These are phyloP conservation scores for Periparus ater DNA, from an alignment of 2,797 vertebrate species.

Conservation along the genomic window DNA sequence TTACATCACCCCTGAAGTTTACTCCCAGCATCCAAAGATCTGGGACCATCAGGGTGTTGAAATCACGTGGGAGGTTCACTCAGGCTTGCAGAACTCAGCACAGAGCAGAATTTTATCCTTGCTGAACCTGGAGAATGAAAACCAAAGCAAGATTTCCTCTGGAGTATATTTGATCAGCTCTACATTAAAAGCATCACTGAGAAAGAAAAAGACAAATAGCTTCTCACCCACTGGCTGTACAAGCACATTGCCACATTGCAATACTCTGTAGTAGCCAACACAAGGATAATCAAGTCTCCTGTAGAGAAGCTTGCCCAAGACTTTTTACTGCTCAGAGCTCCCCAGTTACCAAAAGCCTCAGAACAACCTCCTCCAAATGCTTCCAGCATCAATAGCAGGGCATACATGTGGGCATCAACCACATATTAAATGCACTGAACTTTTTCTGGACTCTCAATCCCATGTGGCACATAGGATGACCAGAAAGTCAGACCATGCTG, in stretches of 20 bases:
- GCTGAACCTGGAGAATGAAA: not conserved
- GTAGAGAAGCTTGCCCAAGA: not conserved
- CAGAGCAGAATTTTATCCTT: not conserved
- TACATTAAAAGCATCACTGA: not conserved
- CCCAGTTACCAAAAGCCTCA: not conserved
- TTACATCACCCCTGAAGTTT: not conserved
- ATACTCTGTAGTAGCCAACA: not conserved
- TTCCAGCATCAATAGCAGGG: not conserved
- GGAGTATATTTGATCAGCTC: not conserved
- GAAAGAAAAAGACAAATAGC: not conserved
- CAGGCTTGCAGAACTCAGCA: not conserved
- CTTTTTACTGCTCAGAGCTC: not conserved
- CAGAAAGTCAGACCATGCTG: not conserved
- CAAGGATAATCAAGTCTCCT: not conserved
- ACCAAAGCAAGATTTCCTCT: not conserved
- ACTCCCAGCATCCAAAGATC: not conserved
- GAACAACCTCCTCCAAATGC: not conserved
- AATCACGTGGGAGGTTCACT: not conserved
- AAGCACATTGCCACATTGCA: not conserved
- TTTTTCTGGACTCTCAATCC: not conserved
- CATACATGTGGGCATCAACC: fast-evolving
- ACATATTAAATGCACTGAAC: not conserved
- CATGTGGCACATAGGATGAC: too few species aligned
- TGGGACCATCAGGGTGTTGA: not conserved
- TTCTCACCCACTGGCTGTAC: not conserved